These are phyloP conservation scores for Conopomorpha cramerella DNA, from an alignment of 1,140 invertebrate genomes.

Conservation along the genomic window DNA sequence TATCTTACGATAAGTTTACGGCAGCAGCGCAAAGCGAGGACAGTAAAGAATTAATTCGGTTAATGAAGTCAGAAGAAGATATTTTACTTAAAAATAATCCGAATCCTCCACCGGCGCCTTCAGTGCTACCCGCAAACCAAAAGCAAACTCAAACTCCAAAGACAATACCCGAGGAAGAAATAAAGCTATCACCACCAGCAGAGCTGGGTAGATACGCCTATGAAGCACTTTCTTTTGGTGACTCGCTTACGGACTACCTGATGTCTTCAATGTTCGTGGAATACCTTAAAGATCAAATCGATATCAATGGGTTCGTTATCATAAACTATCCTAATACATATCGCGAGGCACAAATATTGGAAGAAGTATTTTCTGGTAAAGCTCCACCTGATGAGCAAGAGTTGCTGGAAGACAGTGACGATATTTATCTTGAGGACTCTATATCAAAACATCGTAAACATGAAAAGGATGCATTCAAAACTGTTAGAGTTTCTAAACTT, in stretches of 20 bases:
- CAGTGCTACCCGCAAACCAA: no score
- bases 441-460: conserved; percentile 37
- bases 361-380: conserved; percentile 52
- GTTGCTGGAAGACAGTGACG: conserved; percentile 27
- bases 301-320: conserved; percentile 63
- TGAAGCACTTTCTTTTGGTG: conserved; percentile 56
- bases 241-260: conserved; percentile 59
- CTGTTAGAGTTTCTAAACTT: conserved; percentile 44
- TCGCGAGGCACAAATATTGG: conserved; percentile 60
- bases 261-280: conserved; percentile 62
- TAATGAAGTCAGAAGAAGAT: conserved; percentile 36
- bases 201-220: conserved; percentile 62
- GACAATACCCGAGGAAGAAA: conserved; percentile 62
- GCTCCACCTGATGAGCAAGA: conserved; percentile 26
- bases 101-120: no score
- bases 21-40: conserved; percentile 25
- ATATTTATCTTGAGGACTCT: conserved; percentile 53
- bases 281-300: conserved; percentile 57
- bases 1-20: conserved; percentile 45
- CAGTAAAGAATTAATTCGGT: conserved; percentile 35
- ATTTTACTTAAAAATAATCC: conserved; percentile 17
- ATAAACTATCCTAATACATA: conserved; percentile 66
- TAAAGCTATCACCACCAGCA: conserved; percentile 48
- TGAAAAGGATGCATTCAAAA: conserved; percentile 30
- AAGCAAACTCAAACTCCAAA: conserved; percentile 64